Evolutionary conservation across 1,140 invertebrate genomes (phyloP), one percentile per base, ranked within the genome.

Genomic region (Drosophila pachea): DNA sequence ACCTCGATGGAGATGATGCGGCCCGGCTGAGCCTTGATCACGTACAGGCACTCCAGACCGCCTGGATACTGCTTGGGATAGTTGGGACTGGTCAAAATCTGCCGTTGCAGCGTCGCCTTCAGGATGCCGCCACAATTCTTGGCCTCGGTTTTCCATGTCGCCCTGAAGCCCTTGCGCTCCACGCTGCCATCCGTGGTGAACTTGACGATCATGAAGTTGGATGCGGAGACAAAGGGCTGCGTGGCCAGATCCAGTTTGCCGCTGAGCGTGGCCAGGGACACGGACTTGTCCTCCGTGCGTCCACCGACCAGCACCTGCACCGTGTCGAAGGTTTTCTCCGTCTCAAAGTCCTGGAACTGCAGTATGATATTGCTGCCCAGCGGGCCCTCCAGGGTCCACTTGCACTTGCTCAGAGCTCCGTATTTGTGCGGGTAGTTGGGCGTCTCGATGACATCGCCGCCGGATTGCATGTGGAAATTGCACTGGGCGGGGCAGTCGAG

Each of bases 191-290:
- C 98, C 0, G 97, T 95, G 73, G 95, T 95, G 90, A 99, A 99
- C 90, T 98, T 98, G 66, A 99, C 94, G 62, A 98, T 97, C 96
- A 99, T 98, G 75, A 99, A 98, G 89, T 99, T 99, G 11, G 97
- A 97, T 12, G 97, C 97, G 0, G 97, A 98, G 4, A 97, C 95
- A 89, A 95, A 98, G 4, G 95, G 92, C 86, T 95, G 94, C 63
- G 93, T 95, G 43, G 94, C 93, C 53, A 96, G 88, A 87, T 97
- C 94, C 89, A 95, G 93, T 90, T 95, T 94, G 61, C 97, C 97
- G 7, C 97, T 98, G 6, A 99, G 89, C 0, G 96, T 98, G 0
- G 95, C 96, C 67, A 99, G 90, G 70, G 95, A 97, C 4, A 97
- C 95, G 11, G 97, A 95, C 74, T 97, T 96, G 63, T 98, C 96